phyloP scores from a whole-genome alignment of 1,140 invertebrate genomes.

The Ectropis grisescens region DNA sequence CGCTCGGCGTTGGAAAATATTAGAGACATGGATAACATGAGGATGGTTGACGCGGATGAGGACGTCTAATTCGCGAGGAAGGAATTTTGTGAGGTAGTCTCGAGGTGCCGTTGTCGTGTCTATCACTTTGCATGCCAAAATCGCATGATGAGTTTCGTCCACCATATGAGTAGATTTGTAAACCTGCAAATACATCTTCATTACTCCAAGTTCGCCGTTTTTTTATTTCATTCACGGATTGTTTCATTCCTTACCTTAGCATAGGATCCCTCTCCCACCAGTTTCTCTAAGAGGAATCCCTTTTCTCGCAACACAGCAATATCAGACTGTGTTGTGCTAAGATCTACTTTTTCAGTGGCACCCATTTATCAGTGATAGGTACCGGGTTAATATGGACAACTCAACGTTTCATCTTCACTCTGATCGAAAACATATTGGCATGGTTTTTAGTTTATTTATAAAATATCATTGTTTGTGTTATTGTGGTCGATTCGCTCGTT shows the following conservation, averaged over 20 bases:
- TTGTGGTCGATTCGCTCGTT: too few relatives aligned
- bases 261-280: constrained; percentile 55
- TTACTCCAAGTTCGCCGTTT: neutral
- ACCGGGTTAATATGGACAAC: constrained; percentile 24
- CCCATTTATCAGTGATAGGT: constrained; percentile 28
- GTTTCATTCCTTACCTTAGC: constrained; percentile 38
- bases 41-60: constrained; percentile 79
- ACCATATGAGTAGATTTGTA: constrained; percentile 72
- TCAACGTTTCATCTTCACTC: constrained; percentile 56
- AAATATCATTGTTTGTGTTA: too few relatives aligned
- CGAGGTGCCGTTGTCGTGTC: constrained; percentile 77
- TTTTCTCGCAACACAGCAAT: constrained; percentile 43
- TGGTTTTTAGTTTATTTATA: neutral
- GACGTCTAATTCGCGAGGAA: constrained; percentile 81
- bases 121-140: constrained; percentile 81
- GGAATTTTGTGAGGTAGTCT: constrained; percentile 81
- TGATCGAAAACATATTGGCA: constrained; percentile 32
- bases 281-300: constrained; percentile 49
- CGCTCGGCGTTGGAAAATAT: constrained; percentile 75
- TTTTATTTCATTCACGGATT: neutral
- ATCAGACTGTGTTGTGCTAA: constrained; percentile 46
- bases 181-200: constrained; percentile 68
- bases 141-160: constrained; percentile 41
- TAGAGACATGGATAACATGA: constrained; percentile 78
- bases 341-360: constrained; percentile 36